phyloP scores from a whole-genome alignment of 2,113 vertebrate genomes.

The Triplophysa dalaica region DNA sequence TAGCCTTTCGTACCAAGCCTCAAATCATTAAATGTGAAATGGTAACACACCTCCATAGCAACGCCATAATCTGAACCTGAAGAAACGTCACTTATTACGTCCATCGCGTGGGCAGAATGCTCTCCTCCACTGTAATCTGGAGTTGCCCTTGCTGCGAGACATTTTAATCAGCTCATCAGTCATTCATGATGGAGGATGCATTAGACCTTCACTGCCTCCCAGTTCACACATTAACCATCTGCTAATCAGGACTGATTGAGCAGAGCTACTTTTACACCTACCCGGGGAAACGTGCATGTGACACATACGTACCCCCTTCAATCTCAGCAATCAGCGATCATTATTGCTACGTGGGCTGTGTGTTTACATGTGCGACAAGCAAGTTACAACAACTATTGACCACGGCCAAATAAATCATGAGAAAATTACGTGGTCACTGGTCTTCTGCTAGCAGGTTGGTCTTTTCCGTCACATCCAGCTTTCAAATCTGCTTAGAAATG shows the following conservation, averaged over 20 bases:
- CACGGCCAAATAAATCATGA: neutral
- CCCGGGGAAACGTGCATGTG: neutral
- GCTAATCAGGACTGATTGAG: conserved; percentile 41
- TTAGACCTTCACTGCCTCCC: conserved; percentile 17
- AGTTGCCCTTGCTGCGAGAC: conserved; percentile 32
- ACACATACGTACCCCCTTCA: neutral
- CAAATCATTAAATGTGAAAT: neutral
- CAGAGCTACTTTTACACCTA: conserved; percentile 4
- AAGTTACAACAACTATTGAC: neutral
- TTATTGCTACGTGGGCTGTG: neutral
- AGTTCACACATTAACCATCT: conserved; percentile 45
- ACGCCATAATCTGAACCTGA: neutral
- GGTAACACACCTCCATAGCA: neutral
- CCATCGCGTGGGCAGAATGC: neutral
- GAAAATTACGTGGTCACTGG: neutral
- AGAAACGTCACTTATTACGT: neutral
- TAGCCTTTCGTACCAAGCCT: neutral
- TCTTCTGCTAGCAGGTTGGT: neutral
- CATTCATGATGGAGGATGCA: conserved; percentile 29
- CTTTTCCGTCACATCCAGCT: too few species aligned
- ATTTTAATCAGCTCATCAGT: conserved; percentile 37
- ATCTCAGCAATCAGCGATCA: neutral
- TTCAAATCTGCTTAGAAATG: too few species aligned
- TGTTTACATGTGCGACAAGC: conserved; percentile 1
- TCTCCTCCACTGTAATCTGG: neutral